Evolutionary conservation across 1,140 invertebrate species (phyloP).

Genomic region (Musca vetustissima): DNA sequence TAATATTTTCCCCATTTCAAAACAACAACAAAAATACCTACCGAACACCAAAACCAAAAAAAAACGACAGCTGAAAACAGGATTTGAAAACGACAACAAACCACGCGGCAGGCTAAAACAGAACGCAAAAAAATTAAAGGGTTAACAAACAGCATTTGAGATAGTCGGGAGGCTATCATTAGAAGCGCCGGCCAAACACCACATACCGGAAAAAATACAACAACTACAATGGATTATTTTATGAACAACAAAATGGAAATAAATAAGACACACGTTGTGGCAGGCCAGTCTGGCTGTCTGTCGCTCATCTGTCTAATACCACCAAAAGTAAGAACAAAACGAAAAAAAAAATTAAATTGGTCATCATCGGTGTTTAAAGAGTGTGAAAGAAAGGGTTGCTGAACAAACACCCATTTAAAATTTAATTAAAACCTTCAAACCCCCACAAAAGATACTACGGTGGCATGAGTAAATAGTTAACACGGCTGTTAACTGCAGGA

Average conservation of each 20-base stretch:
- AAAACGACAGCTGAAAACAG: slow-evolving; percentile 8
- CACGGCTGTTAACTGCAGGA: too few relatives aligned
- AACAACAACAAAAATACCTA: too few relatives aligned
- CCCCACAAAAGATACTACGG: too few relatives aligned
- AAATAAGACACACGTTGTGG: too few relatives aligned
- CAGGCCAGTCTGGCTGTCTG: too few relatives aligned
- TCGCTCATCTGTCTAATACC: too few relatives aligned
- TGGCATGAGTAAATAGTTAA: too few relatives aligned
- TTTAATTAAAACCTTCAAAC: not conserved
- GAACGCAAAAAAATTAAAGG: not conserved
- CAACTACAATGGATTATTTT: too few relatives aligned
- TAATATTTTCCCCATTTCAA: not conserved
- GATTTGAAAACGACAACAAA: not conserved
- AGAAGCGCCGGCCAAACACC: slow-evolving; percentile 3
- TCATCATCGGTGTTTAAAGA: not conserved
- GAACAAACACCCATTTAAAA: slow-evolving; percentile 8
- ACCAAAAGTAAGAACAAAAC: not conserved
- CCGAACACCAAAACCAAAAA: not conserved
- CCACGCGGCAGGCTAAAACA: not conserved
- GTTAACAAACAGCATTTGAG: slow-evolving; percentile 9
- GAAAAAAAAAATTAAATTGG: slow-evolving; percentile 8
- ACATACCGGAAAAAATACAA: too few relatives aligned
- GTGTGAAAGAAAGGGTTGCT: not conserved
- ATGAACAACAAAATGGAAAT: too few relatives aligned
- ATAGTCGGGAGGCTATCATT: not conserved